Evolutionary conservation across 2,888 invertebrate species (phyloP), one percentile per base, ranked within the genome.

Genomic region (Hedya salicella): DNA sequence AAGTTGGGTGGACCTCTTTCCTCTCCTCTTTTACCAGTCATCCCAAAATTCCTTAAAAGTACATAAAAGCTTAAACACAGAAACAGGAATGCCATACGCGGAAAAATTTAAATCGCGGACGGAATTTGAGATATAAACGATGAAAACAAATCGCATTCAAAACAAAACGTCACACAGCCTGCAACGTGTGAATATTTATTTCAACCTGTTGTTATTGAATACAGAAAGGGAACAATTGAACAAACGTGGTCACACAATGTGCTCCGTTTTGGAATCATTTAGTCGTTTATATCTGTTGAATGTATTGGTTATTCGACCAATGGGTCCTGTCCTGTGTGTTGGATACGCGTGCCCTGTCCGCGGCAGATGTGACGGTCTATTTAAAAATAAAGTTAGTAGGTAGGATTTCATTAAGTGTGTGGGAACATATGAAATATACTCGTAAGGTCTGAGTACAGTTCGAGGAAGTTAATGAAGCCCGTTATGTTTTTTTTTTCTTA

Each of bases 291-390:
- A 3, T 39, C 3, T 53, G n/a, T 21, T 19, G 21, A 48, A 21
- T n/a, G n/a, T 40, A 39, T 19, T 21, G 53, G n/a, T 19, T 13
- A 53, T 53, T 4, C 21, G 53, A 21, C 39, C 39, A 25, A 30
- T 49, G n/a, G 49, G 9, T 14, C 14, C 14, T 25, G 21, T 6
- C 5, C 25, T 25, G 19, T 5, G 19, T 52, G 6, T 3, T 13
- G 36, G 2, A 46, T 16, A 63, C 30, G 48, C 25, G 48, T 46
- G 59, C 48, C 39, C 48, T 54, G 62, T 49, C 62, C 13, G 30
- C 1, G 16, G 14, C 56, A 63, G 63, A 42, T 42, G 49, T 17
- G 2, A 56, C n/a, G n/a, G n/a, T 42, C 17, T 49, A 40, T 63
- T n/a, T 42, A 14, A 19, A 42, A 49, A 56, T 39, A 30, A 11